These are phyloP conservation scores for Puffinus mauretanicus DNA, from an alignment of 2,113 vertebrate species.

Conservation along the genomic window DNA sequence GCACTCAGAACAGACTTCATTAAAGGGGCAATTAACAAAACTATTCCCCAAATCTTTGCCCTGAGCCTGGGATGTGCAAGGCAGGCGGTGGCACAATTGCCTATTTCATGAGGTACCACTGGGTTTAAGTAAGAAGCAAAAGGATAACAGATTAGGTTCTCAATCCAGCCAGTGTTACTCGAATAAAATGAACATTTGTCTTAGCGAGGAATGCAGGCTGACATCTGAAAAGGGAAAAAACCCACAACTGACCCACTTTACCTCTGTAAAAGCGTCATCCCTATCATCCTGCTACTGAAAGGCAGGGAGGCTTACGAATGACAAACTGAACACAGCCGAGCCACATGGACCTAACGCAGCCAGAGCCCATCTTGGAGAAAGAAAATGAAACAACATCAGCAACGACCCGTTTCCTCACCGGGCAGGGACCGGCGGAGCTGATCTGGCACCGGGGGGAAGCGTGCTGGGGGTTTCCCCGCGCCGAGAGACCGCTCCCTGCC, in stretches of 20 bases:
- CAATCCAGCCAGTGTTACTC: background rate
- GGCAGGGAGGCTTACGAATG: background rate
- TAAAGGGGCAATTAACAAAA: background rate
- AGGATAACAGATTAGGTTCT: background rate
- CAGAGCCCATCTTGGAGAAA: background rate
- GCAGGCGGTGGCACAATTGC: background rate
- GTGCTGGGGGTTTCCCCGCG: background rate
- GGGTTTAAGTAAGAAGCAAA: background rate
- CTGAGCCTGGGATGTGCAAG: background rate
- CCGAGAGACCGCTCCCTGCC: background rate
- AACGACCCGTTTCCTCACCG: background rate
- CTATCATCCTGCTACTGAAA: background rate
- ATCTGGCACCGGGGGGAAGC: background rate
- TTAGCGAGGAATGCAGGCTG: background rate
- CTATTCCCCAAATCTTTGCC: background rate
- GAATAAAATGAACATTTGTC: background rate
- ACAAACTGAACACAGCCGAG: fast-evolving
- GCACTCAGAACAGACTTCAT: background rate
- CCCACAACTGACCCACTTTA: background rate
- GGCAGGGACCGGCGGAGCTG: background rate
- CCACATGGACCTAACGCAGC: background rate
- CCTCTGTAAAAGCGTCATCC: background rate
- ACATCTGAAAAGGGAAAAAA: background rate
- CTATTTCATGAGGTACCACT: background rate
- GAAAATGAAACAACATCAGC: constrained; percentile 8